phyloP scores from a whole-genome alignment of 1,140 invertebrate species.

The Drosophila persimilis region DNA sequence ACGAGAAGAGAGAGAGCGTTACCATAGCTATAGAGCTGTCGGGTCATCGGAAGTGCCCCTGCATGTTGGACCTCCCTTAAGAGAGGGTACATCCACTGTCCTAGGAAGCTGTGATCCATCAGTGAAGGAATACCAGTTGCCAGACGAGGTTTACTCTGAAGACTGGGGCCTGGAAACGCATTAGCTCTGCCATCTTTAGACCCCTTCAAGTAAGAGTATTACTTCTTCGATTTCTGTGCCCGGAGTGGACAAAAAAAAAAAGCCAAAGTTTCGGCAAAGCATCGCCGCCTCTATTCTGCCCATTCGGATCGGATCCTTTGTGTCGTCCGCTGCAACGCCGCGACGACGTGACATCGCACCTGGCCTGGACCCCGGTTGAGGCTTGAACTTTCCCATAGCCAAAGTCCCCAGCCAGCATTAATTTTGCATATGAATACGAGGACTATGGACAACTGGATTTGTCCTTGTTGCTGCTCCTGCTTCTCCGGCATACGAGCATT shows the following conservation, averaged over 20 bases:
- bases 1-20: conserved; percentile 16
- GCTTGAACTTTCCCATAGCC: conserved; percentile 13
- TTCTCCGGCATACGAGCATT: conserved; percentile 2
- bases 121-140: too few species aligned
- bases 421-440: conserved; percentile 67
- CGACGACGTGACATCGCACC: conserved; percentile 14
- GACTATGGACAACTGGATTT: conserved; percentile 41
- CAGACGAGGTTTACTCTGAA: too few species aligned
- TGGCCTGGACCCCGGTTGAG: conserved; percentile 1
- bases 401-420: conserved; percentile 32
- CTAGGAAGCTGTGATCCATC: too few species aligned
- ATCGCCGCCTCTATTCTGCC: too few species aligned
- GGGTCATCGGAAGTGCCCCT: conserved; percentile 48
- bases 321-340: neutral
- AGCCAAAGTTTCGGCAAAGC: neutral
- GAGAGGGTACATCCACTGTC: neutral
- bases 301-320: neutral
- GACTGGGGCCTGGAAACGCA: too few species aligned
- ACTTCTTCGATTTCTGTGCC: too few species aligned
- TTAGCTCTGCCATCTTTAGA: neutral
- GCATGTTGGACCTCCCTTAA: neutral
- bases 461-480: conserved; percentile 6
- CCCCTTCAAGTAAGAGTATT: too few species aligned
- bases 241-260: too few species aligned
- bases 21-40: conserved; percentile 35